Percentiles rank a stretch among this genome's conserved stretches.
These are phyloP conservation scores for Poicephalus gulielmi DNA, from an alignment of 2,113 vertebrate genomes.

Conservation along the genomic window DNA sequence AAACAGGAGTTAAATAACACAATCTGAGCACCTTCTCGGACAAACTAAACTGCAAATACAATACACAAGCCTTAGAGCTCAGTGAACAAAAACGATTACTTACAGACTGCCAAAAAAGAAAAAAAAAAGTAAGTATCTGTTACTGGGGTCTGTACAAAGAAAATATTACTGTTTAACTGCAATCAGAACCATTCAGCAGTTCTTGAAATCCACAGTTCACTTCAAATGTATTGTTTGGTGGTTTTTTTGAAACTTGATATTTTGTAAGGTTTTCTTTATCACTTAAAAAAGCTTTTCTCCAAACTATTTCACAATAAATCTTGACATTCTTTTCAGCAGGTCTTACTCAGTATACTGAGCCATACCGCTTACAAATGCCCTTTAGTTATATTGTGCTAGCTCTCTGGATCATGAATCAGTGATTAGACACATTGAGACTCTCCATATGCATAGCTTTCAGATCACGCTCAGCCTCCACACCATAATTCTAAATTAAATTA, in stretches of 20 bases:
- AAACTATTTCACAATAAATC: conserved; percentile 9
- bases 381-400: not conserved
- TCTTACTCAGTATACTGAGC: not conserved
- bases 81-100: conserved; percentile 36
- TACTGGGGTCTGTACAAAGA: not conserved
- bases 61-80: not conserved
- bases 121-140: conserved; percentile 5
- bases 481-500: not conserved
- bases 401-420: not conserved
- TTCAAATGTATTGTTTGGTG: not conserved
- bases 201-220: not conserved
- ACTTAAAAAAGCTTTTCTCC: not conserved
- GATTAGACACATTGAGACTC: not conserved
- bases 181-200: conserved; percentile 20
- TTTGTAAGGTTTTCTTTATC: conserved; percentile 6
- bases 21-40: not conserved
- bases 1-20: not conserved
- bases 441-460: not conserved
- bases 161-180: conserved; percentile 11
- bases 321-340: not conserved
- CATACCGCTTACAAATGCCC: not conserved
- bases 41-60: conserved; percentile 27
- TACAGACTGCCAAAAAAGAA: not conserved
- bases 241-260: not conserved
- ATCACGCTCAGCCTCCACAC: not conserved